These are phyloP conservation scores for Agrochola circellaris DNA, from an alignment of 2,888 invertebrate species.

Conservation along the genomic window DNA sequence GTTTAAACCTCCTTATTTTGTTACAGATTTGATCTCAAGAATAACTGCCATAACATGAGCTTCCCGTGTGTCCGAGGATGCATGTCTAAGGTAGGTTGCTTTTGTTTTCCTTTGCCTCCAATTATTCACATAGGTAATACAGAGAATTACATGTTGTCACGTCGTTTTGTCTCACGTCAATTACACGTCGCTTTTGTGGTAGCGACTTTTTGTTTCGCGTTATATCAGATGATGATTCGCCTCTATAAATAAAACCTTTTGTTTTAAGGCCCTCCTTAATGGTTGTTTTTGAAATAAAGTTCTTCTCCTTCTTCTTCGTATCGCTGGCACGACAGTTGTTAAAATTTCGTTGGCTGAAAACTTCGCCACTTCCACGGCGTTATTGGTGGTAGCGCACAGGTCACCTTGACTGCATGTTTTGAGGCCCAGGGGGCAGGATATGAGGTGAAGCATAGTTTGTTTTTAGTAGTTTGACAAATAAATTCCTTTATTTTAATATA, in stretches of 20 bases:
- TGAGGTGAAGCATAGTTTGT: not conserved
- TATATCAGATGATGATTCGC: constrained; percentile 12
- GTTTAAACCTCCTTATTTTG: constrained; percentile 61
- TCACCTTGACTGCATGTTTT: not conserved
- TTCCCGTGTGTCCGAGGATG: constrained; percentile 19
- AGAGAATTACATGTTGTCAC: constrained; percentile 46
- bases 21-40: constrained; percentile 65
- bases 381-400: not conserved
- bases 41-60: constrained; percentile 32
- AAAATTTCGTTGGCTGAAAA: not conserved
- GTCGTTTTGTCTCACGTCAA: constrained; percentile 45
- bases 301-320: not conserved
- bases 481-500: not conserved
- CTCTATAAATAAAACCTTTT: not conserved
- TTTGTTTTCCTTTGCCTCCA: constrained; percentile 35
- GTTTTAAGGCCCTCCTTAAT: not conserved
- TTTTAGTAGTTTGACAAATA: too few relatives aligned
- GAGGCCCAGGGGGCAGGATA: not conserved
- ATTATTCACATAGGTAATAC: constrained; percentile 10
- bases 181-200: constrained; percentile 37
- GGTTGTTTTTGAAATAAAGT: not conserved
- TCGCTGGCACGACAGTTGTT: not conserved
- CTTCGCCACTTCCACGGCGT: not conserved
- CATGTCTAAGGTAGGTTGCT: constrained; percentile 45
- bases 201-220: constrained; percentile 20